A percentile compares a stretch with the other conserved stretches of the same genome.
These are phyloP conservation scores for Silurus glanis DNA, from an alignment of 2,113 vertebrate genomes.

Conservation along the genomic window DNA sequence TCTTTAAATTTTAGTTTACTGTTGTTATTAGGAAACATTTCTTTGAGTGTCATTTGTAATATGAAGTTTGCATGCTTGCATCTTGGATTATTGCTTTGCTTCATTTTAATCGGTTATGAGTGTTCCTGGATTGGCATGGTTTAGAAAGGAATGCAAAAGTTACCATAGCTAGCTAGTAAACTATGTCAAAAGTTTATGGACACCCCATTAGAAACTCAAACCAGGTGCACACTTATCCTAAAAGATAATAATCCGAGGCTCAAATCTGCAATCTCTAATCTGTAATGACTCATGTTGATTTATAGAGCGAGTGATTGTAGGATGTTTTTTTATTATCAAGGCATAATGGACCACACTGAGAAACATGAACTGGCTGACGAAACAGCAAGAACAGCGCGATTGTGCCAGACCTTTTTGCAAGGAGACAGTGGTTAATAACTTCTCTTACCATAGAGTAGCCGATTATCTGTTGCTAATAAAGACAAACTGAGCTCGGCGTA, in stretches of 20 bases:
- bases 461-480: constrained; percentile 13
- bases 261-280: too few species aligned
- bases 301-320: too few species aligned
- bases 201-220: too few species aligned
- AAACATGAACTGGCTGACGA: constrained; percentile 1
- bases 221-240: too few species aligned
- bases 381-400: not conserved
- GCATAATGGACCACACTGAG: too few species aligned
- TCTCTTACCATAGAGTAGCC: not conserved
- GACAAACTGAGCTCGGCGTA: not conserved
- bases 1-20: not conserved
- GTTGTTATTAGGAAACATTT: not conserved
- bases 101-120: not conserved
- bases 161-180: not conserved
- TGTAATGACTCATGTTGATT: too few species aligned
- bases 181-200: not conserved
- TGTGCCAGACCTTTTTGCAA: not conserved
- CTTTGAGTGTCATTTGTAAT: not conserved
- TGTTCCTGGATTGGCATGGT: not conserved
- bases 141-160: not conserved
- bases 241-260: too few species aligned
- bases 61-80: not conserved
- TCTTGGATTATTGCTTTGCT: not conserved
- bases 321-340: too few species aligned
- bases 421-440: not conserved